Evolutionary conservation across 2,888 invertebrate genomes (phyloP), one percentile per base, ranked within the genome.

Genomic region (Plagodis dolabraria): DNA sequence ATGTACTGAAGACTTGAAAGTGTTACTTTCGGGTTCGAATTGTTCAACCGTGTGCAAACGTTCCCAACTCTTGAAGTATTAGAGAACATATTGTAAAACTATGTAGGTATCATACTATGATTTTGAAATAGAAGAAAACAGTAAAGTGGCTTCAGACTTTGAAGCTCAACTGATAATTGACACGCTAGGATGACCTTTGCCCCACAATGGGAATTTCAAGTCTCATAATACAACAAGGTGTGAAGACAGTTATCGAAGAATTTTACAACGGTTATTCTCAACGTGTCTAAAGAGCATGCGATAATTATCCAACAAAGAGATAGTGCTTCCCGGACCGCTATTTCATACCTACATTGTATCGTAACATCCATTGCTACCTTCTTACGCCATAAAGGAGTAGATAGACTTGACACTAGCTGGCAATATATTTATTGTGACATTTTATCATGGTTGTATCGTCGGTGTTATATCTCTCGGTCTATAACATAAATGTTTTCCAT

Each of bases 221-320:
- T 49, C 36, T 48, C 36, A 55, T 49, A 57, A 35, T 49, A 33
- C 33, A 58, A 58, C 54, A 48, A 57, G 56, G 54, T 53, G 55
- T 33, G 62, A 60, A 47, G 49, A 60, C 55, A 61, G 59, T 64
- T 54, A 63, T 56, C 52, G 33, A 35, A 50, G 46, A 59, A 61
- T 63, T 47, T 38, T 46, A 51, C 60, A 55, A 58, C 53, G 51
- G 43, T 51, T 48, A 55, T 56, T 57, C 52, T 49, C 49, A 50
- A 56, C 57, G 42, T 51, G 61, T 57, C 49, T 54, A 64, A 52
- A 53, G 47, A 62, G 59, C 40, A 54, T 57, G 55, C 50, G 60
- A 65, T 69, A 65, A 69, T 65, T 59, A 63, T n/a, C 53, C 44
- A 60, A 63, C 57, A 64, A 61, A 60, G 57, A 61, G 53, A 55